Conservation (phyloP, 2,888 invertebrate genomes). For the Microplitis manilae region DNA sequence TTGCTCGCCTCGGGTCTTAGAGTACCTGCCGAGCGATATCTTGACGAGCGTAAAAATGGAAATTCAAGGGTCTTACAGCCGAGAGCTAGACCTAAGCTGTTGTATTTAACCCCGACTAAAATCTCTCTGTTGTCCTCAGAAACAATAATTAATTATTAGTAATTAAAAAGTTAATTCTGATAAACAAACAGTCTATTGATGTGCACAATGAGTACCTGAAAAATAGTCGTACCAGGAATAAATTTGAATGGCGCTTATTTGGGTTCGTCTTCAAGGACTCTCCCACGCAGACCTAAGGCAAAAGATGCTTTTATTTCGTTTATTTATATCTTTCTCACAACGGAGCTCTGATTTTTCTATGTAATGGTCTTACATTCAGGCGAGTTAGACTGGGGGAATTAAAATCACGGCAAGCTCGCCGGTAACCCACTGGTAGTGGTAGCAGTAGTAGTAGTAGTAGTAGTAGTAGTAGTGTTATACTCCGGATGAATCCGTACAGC, state of each 20-base stretch:
- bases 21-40: background rate
- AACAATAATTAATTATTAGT: background rate
- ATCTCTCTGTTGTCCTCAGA: background rate
- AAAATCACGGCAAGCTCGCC: slow-evolving; percentile 2
- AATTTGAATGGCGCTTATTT: slow-evolving; percentile 51
- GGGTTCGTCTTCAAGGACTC: slow-evolving; percentile 56
- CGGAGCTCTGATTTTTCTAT: slow-evolving; percentile 53
- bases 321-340: slow-evolving; percentile 42
- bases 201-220: slow-evolving; percentile 26
- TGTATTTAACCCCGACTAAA: background rate
- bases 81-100: background rate
- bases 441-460: background rate
- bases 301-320: slow-evolving; percentile 4
- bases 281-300: slow-evolving; percentile 58
- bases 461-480: background rate
- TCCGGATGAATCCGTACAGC: slow-evolving; percentile 47
- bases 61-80: background rate
- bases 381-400: slow-evolving; percentile 28
- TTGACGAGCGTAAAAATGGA: background rate
- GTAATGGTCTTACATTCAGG: slow-evolving; percentile 44
- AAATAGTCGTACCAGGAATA: slow-evolving; percentile 48
- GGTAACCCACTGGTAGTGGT: background rate
- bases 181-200: background rate
- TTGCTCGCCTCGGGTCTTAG: background rate
- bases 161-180: background rate